Evolutionary conservation across 2,797 vertebrate species (phyloP), one percentile per base, ranked within the genome.

Genomic region (Neosilurus mollespiculum): DNA sequence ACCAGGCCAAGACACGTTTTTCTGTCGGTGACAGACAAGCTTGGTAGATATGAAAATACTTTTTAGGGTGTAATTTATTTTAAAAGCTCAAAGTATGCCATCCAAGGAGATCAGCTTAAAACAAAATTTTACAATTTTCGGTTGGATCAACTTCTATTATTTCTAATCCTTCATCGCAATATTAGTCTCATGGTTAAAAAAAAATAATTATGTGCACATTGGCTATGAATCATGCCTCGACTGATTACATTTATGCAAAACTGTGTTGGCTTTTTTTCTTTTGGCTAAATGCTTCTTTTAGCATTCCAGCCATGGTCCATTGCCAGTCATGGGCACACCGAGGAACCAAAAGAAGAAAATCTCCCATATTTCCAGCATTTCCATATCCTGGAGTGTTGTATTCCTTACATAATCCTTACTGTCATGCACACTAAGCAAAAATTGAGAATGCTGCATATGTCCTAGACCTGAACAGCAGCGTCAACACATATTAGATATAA

Each of bases 11-110:
- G 20, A 80, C 61, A 16, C 22, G 53, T 58, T 73, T 65, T 80
- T 34, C 49, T 8, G 16, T 24, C 51, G 1, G 49, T 72, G 14
- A 16, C 9, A 56, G 58, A 37, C 37, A 61, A 24, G 51, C 66
- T 37, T 72, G 54, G 76, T 30, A 64, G 77, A 65, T 24, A 20
- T 37, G 26, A 43, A 78, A 71, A n/a, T 18, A 43, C 10, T 83
- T 51, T 83, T 51, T 24, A 58, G 0, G 1, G 20, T 8, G 20
- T n/a, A 12, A 72, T 53, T 53, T 12, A 0, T 56, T 30, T 30
- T 30, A 5, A 22, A 62, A 9, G 22, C 56, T 30, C n/a, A 78
- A 61, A 83, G 61, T 59, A 70, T 77, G 64, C 10, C 4, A 43
- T 77, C 14, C 14, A 64, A 62, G 76, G 59, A 64, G n/a, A 51